Evolutionary conservation across 2,113 vertebrate genomes (phyloP), one percentile per base, ranked within the genome.

Genomic region (Geothlypis trichas): DNA sequence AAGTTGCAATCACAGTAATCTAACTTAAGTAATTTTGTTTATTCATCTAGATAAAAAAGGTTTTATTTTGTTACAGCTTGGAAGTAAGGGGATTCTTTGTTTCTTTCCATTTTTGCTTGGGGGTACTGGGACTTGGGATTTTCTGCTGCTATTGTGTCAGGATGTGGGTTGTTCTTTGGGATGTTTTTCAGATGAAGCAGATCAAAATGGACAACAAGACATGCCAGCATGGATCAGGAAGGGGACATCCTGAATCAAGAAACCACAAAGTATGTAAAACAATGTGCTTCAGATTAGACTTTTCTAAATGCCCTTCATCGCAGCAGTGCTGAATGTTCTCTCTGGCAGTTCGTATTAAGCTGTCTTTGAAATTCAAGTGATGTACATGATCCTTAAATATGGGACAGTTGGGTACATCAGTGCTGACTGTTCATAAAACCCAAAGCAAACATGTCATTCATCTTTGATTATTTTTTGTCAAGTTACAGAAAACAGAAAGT

Each of bases 241-340:
- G 69, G 72, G 37, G 58, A 85, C 84, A 57, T 82, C 63, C 80
- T 95, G 91, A 63, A 95, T 87, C 18, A 81, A 93, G 84, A 94
- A 93, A 69, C 54, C 47, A 86, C 87, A 66, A 85, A 86, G 79
- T 95, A 89, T 65, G 79, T 95, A 84, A 76, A 94, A 84, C 68
- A 87, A 46, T 84, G 83, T 94, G 79, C 52, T 91, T 90, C 35
- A 31, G 49, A 87, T 91, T 85, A 94, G 35, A 54, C 20, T 84
- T 86, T 79, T 90, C 87, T 69, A 57, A 74, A 82, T 90, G 72
- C 8, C 66, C 67, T 89, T 95, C 69, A 62, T 95, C 55, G 61
- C 67, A 84, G 63, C 16, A 31, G 62, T 54, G 57, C 57, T 57
- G 33, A 84, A 54, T 89, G 57, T 82, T 90, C 68, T 94, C 63